Evolutionary conservation across 1,140 invertebrate species (phyloP).

Genomic region (Brachionus rotundiformis): DNA sequence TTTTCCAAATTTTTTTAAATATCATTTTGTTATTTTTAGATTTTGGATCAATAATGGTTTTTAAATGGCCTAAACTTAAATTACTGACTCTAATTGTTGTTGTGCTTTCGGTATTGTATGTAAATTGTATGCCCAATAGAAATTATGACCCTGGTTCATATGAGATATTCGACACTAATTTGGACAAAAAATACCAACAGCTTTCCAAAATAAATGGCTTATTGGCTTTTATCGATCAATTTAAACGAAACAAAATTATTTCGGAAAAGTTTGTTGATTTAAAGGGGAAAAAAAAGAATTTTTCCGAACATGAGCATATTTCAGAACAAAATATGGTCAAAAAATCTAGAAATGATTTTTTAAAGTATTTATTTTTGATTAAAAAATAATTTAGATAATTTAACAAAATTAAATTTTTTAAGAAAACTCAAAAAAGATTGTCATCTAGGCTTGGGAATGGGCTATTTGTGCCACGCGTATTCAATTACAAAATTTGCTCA

Average conservation of each 20-base stretch:
- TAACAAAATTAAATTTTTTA: background rate
- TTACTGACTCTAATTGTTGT: background rate
- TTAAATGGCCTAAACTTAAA: background rate
- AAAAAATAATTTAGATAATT: background rate
- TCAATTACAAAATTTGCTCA: slow-evolving; percentile 47
- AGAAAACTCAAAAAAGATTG: slow-evolving; percentile 40
- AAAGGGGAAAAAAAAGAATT: background rate
- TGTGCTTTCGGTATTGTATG: background rate
- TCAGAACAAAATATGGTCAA: background rate
- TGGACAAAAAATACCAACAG: background rate
- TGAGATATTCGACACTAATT: background rate
- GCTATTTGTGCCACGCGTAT: slow-evolving; percentile 47
- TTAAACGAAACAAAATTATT: background rate
- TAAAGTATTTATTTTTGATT: too few species aligned
- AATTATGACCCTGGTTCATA: background rate
- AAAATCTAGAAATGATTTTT: background rate
- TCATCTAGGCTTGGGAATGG: slow-evolving; percentile 46
- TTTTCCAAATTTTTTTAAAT: too few species aligned
- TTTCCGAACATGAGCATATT: background rate
- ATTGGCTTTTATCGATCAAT: background rate
- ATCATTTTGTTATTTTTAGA: background rate
- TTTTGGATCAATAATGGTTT: background rate
- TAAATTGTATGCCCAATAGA: background rate
- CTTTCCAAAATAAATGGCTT: background rate
- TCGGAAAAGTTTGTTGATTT: background rate